A percentile compares a stretch with the other conserved stretches of the same genome.
These are phyloP conservation scores for Platyscapa corneri DNA, from an alignment of 1,140 invertebrate genomes.

Conservation along the genomic window DNA sequence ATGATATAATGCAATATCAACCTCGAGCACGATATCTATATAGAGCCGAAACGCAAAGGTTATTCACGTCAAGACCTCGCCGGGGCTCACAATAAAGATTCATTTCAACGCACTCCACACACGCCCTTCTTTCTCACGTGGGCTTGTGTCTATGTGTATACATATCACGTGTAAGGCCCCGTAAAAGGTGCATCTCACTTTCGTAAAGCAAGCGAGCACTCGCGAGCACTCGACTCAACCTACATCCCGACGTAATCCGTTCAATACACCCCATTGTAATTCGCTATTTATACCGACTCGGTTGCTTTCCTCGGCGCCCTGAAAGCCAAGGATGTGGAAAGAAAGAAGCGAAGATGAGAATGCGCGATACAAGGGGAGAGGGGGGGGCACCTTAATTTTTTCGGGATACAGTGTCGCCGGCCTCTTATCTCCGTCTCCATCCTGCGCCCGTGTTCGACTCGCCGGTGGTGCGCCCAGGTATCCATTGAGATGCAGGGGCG, in stretches of 20 bases:
- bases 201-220: constrained; percentile 26
- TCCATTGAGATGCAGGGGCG: background rate
- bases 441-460: no score
- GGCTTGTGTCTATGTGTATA: no score
- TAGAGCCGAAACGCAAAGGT: background rate
- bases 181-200: constrained; percentile 38
- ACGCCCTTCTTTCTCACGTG: constrained; percentile 22
- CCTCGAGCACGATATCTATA: background rate
- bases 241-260: constrained; percentile 41
- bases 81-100: constrained; percentile 30
- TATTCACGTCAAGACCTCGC: constrained; percentile 19
- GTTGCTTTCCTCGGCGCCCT: background rate
- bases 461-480: no score
- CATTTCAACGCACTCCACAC: constrained; percentile 10
- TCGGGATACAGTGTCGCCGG: background rate
- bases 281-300: background rate
- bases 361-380: background rate
- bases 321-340: no score
- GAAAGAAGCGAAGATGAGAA: background rate
- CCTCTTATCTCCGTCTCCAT: no score
- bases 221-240: constrained; percentile 37
- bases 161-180: no score
- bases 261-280: constrained; percentile 42
- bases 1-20: constrained; percentile 2
- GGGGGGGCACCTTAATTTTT: background rate